Percentiles rank a stretch among this genome's conserved stretches.
These are phyloP conservation scores for Dioctria rufipes DNA, from an alignment of 2,888 invertebrate species.

Conservation along the genomic window DNA sequence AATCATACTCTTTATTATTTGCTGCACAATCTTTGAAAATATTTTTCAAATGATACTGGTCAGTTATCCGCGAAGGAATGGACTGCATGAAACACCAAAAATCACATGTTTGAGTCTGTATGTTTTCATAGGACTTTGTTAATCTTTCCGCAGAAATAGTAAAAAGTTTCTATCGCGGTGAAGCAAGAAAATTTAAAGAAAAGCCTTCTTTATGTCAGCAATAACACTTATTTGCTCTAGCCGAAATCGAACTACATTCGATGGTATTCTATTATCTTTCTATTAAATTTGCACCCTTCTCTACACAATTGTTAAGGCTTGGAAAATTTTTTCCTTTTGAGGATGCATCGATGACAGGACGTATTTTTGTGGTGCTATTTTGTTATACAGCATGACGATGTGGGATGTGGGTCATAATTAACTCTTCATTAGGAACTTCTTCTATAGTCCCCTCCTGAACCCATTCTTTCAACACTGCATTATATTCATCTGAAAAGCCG, in stretches of 20 bases:
- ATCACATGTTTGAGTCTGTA: too few relatives aligned
- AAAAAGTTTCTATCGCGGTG: neutral
- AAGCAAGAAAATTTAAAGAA: neutral
- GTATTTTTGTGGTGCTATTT: neutral
- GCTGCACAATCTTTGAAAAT: too few relatives aligned
- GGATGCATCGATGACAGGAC: neutral
- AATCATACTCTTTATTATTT: too few relatives aligned
- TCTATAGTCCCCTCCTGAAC: too few relatives aligned
- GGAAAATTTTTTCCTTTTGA: neutral
- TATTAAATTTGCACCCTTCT: neutral
- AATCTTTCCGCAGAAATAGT: neutral
- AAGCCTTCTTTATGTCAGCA: neutral
- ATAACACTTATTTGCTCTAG: neutral
- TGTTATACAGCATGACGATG: neutral
- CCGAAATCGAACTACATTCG: neutral
- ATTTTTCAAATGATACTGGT: too few relatives aligned
- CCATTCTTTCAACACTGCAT: too few relatives aligned
- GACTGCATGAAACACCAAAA: too few relatives aligned
- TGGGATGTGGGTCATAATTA: neutral
- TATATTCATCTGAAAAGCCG: neutral
- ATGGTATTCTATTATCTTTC: neutral
- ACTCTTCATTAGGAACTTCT: neutral
- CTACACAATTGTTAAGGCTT: neutral
- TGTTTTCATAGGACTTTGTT: neutral
- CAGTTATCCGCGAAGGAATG: too few relatives aligned